Evolutionary conservation across 1,140 invertebrate genomes (phyloP).

Genomic region (Scylla paramamosain): DNA sequence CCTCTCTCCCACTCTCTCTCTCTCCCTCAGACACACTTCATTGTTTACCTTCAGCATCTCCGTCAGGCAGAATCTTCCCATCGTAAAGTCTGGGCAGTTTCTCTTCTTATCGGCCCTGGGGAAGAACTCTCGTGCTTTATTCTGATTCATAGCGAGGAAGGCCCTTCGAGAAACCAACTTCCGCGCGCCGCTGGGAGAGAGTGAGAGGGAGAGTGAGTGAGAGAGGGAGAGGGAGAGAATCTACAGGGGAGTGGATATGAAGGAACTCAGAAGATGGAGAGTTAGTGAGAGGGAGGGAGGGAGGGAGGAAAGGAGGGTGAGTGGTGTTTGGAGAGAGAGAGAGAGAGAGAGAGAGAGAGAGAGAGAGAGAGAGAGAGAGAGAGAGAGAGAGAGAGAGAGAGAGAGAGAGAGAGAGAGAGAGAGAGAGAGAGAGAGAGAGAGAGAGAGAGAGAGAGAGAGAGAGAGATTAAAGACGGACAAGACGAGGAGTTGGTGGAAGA

Average conservation of each 20-base stretch:
- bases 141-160: background rate
- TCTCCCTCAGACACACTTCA: too few species aligned
- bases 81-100: background rate
- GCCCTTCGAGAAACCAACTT: too few species aligned
- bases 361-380: background rate
- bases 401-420: too few species aligned
- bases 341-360: background rate
- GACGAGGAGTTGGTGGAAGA: too few species aligned
- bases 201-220: background rate
- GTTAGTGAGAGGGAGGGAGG: background rate
- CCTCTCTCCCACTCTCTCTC: background rate
- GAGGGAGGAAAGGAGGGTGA: background rate
- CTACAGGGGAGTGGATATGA: background rate
- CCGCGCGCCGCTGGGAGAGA: background rate
- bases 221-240: background rate
- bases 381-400: too few species aligned
- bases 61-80: background rate
- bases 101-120: background rate
- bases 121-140: background rate
- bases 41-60: background rate
- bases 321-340: too few species aligned
- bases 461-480: too few species aligned
- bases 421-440: too few species aligned
- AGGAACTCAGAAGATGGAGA: background rate
- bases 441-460: too few species aligned